These are phyloP conservation scores for Pyrrhopygopsis socrates DNA, from an alignment of 2,888 invertebrate genomes.

Conservation along the genomic window DNA sequence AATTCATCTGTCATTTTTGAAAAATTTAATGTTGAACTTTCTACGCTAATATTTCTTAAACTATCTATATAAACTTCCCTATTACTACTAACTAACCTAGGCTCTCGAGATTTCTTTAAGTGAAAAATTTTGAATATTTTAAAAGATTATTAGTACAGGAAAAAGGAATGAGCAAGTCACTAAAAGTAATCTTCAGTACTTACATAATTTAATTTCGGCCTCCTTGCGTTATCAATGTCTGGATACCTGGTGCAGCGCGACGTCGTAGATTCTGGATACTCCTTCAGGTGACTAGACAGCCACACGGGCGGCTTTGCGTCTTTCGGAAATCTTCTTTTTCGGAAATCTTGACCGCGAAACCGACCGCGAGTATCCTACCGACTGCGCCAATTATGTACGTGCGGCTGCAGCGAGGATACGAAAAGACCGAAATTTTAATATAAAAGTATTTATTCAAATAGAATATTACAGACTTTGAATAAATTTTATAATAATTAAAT, in stretches of 20 bases:
- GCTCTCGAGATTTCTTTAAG: not conserved
- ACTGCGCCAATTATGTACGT: not conserved
- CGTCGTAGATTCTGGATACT: not conserved
- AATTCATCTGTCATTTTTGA: not conserved
- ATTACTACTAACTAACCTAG: too few species aligned
- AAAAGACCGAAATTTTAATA: too few species aligned
- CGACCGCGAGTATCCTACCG: not conserved
- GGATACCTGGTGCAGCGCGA: not conserved
- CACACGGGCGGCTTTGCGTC: not conserved
- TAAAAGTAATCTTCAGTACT: not conserved
- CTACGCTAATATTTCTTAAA: not conserved
- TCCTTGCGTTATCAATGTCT: not conserved
- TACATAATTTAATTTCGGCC: not conserved
- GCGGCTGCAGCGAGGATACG: not conserved
- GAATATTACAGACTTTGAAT: too few species aligned
- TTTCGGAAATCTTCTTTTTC: not conserved
- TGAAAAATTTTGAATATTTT: not conserved
- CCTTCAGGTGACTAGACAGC: not conserved
- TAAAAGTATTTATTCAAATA: too few species aligned
- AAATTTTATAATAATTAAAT: too few species aligned
- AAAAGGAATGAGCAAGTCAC: not conserved
- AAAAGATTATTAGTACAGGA: too few species aligned
- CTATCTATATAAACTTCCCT: too few species aligned
- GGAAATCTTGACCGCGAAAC: not conserved
- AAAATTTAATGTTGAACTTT: not conserved